Evolutionary conservation across 2,113 vertebrate species (phyloP), one percentile per base, ranked within the genome.

Genomic region (Thalassoma bifasciatum): DNA sequence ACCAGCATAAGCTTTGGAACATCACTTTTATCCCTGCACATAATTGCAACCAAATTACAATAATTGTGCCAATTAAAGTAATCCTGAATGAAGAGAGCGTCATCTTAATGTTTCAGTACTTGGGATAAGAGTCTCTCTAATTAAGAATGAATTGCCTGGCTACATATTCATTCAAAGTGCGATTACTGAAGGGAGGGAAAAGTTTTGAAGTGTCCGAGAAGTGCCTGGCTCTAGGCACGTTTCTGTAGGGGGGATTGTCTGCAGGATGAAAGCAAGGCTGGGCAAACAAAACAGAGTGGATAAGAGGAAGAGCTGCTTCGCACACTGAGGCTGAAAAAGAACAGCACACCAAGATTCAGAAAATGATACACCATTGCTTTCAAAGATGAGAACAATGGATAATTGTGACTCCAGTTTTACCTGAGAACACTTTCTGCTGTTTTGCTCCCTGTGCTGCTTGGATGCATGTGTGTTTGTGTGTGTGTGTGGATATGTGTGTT

Each of bases 41-140:
- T 98, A 97, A 98, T 98, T 98, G 96, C 94, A 92, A 95, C 93
- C 93, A 95, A 98, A 97, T 98, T 96, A 96, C 95, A 98, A 96
- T 98, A 98, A 98, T 97, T 98, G 97, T 96, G 90, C 95, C 96
- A 98, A 97, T 98, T 98, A 98, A 97, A 97, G 95, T 95, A 97
- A 97, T 96, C 95, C 95, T 96, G 95, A 96, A 96, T 96, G 96
- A 96, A 96, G 94, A 95, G 94, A 96, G 94, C 96, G 95, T 98
- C 96, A 96, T 97, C 94, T 97, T 97, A 96, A 97, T 97, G 96
- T 96, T 95, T 95, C 92, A 92, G 90, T 94, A 94, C 95, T 96
- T 95, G 95, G 94, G 91, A 95, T 94, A 96, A 95, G 94, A 95
- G 96, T 94, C 94, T 94, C 94, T 95, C 95, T 97, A 97, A 98